Conservation (phyloP, 2,888 invertebrate species). For the Dyspetes luteomarginatus region DNA sequence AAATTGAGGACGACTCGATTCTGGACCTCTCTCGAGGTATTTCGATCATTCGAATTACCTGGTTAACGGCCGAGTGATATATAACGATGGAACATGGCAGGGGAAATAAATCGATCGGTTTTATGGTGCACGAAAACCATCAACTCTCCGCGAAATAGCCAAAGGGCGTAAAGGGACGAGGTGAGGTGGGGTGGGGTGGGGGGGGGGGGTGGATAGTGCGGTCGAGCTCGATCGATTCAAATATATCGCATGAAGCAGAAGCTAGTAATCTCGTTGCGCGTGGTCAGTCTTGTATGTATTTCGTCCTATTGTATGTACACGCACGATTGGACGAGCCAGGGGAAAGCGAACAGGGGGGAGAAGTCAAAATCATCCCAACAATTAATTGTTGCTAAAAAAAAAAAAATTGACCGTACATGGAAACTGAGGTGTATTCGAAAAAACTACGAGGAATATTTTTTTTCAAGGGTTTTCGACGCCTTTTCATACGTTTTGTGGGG, state of each 20-base stretch:
- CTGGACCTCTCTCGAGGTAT: neutral
- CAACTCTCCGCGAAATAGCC: slow-evolving; percentile 42
- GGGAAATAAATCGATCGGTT: slow-evolving; percentile 62
- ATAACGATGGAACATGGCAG: slow-evolving; percentile 19
- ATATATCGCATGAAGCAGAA: neutral
- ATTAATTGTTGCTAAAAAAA: too few species aligned
- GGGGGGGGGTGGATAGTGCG: slow-evolving; percentile 32
- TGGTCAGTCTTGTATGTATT: slow-evolving; percentile 46
- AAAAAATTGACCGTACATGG: too few species aligned
- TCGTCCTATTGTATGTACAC: slow-evolving; percentile 44
- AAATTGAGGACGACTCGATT: slow-evolving; percentile 9
- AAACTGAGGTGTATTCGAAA: too few species aligned
- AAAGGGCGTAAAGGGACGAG: too few species aligned
- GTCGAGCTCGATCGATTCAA: slow-evolving; percentile 46
- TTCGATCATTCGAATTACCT: slow-evolving; percentile 58
- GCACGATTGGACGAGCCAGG: slow-evolving; percentile 21
- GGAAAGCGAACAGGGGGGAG: neutral
- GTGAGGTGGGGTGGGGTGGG: too few species aligned
- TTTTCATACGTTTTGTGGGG: too few species aligned
- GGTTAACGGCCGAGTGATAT: slow-evolving; percentile 50
- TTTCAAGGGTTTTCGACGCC: too few species aligned
- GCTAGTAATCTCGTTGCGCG: slow-evolving; percentile 5
- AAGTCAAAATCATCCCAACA: too few species aligned
- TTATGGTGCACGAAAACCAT: slow-evolving; percentile 61
- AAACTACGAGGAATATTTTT: too few species aligned